Percentiles rank a stretch among this genome's conserved stretches.
Conservation (phyloP, 2,113 vertebrate species). For the Pluvialis apricaria region DNA sequence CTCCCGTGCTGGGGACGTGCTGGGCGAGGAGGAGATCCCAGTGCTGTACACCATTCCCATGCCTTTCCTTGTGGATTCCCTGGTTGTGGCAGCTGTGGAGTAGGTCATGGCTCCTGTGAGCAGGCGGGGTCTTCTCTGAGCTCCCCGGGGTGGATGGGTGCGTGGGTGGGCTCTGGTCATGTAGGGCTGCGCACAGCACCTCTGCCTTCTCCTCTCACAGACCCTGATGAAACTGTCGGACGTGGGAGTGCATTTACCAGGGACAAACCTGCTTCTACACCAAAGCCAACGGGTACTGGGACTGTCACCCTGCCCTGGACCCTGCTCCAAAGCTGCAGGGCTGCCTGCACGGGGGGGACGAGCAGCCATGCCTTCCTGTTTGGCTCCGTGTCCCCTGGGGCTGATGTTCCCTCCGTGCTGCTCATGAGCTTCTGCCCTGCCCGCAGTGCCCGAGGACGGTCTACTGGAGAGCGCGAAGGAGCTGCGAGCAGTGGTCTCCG, state of each 20-base stretch:
- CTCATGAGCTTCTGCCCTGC: neutral
- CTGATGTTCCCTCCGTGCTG: fast-evolving
- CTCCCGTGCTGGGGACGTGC: neutral
- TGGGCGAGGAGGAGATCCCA: fast-evolving
- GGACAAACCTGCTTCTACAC: slow-evolving; percentile 7
- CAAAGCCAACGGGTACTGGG: slow-evolving; percentile 52
- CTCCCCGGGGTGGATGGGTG: fast-evolving
- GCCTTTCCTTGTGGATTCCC: neutral
- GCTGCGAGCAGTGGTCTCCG: slow-evolving; percentile 24
- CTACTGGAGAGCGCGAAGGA: slow-evolving; percentile 26
- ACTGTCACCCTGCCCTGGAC: neutral
- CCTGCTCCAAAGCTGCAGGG: neutral
- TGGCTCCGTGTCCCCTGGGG: neutral
- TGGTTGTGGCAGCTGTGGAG: neutral
- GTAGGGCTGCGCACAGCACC: fast-evolving
- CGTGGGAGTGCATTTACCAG: slow-evolving; percentile 9
- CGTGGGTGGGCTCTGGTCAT: fast-evolving
- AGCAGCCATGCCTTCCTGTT: neutral
- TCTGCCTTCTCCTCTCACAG: neutral
- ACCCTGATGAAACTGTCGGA: neutral
- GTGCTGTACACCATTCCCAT: too few species aligned
- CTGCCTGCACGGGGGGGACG: neutral
- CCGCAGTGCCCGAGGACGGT: neutral
- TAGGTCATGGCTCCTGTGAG: fast-evolving
- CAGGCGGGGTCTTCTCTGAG: neutral